Conservation (phyloP, 2,888 invertebrate genomes). For the Elaeidobius kamerunicus region DNA sequence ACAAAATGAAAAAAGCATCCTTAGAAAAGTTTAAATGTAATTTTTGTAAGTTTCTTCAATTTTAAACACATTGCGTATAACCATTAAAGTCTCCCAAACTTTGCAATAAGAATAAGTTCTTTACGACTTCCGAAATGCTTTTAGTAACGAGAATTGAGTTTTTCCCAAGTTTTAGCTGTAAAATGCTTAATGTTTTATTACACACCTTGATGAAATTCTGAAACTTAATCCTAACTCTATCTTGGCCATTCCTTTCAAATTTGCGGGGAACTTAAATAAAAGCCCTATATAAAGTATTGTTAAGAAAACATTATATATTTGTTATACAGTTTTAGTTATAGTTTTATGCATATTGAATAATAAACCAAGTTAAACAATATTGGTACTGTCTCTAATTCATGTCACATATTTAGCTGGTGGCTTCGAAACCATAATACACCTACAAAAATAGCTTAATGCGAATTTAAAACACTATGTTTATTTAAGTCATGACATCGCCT, state of each 20-base stretch:
- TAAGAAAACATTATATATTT: too few species aligned
- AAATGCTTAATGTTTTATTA: constrained; percentile 15
- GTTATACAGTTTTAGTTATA: too few species aligned
- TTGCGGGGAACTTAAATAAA: too few species aligned
- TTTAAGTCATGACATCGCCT: too few species aligned
- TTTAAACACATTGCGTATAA: constrained; percentile 10
- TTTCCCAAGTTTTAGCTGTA: constrained; percentile 13
- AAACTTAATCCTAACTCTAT: background rate
- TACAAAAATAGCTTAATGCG: too few species aligned
- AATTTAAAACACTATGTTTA: too few species aligned
- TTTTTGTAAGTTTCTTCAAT: constrained; percentile 9
- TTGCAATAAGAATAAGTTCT: constrained; percentile 15
- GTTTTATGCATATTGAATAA: too few species aligned
- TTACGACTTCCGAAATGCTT: constrained; percentile 13
- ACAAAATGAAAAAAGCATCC: background rate
- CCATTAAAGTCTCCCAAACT: constrained; percentile 17
- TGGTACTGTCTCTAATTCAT: background rate
- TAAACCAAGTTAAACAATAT: background rate
- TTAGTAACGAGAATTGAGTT: constrained; percentile 3
- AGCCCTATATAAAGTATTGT: too few species aligned
- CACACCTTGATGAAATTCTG: background rate
- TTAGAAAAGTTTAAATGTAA: constrained; percentile 8
- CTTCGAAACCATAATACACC: too few species aligned
- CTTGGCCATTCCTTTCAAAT: background rate
- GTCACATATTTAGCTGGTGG: too few species aligned